These are phyloP conservation scores for Melanotaenia maccullochi DNA, from an alignment of 2,797 vertebrate genomes.

Conservation along the genomic window DNA sequence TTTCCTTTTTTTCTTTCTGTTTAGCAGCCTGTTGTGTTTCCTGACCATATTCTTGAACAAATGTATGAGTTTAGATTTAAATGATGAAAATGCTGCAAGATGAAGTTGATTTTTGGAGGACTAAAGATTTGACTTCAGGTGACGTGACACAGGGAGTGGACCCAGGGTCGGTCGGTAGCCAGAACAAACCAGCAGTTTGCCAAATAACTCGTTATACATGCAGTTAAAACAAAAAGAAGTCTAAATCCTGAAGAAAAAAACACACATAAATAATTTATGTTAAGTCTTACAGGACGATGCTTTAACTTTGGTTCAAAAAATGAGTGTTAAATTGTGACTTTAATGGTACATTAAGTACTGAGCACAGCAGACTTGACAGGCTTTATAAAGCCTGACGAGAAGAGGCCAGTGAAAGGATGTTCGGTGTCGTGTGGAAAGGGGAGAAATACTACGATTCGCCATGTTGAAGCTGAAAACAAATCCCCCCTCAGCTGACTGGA, in stretches of 20 bases:
- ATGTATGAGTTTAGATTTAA: neutral
- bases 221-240: too few relatives aligned
- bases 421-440: neutral
- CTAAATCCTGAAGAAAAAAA: too few relatives aligned
- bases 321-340: neutral
- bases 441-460: neutral
- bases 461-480: conserved; percentile 7
- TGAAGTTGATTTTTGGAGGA: neutral
- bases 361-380: conserved; percentile 34
- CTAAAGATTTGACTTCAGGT: too few relatives aligned
- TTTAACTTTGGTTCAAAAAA: neutral
- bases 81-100: neutral
- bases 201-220: too few relatives aligned
- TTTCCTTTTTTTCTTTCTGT: neutral
- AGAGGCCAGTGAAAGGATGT: conserved; percentile 65
- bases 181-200: too few relatives aligned
- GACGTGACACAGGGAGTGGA: too few relatives aligned
- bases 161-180: too few relatives aligned
- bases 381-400: conserved; percentile 71
- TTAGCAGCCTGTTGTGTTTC: neutral
- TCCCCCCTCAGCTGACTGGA: conserved; percentile 10
- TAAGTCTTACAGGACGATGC: too few relatives aligned
- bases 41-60: neutral
- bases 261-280: too few relatives aligned
- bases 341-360: conserved; percentile 19